Conservation (phyloP, 2,113 vertebrate species). For the Pseudopipra pipra region DNA sequence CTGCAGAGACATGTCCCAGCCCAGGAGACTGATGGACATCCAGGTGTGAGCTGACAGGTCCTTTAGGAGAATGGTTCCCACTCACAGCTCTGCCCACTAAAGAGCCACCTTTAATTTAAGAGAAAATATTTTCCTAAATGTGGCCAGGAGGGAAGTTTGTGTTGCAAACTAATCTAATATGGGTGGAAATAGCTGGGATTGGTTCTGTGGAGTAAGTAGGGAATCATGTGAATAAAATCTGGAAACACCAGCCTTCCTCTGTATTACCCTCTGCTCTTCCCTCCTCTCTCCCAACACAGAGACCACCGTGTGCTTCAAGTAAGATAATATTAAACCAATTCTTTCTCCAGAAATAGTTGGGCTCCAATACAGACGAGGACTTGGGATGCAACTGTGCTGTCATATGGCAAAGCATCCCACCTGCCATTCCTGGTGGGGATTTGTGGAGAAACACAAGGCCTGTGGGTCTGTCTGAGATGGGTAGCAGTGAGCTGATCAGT, state of each 20-base stretch:
- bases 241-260: neutral
- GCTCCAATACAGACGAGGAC: neutral
- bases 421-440: neutral
- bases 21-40: no score
- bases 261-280: neutral
- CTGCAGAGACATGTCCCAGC: no score
- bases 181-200: neutral
- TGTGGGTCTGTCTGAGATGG: neutral
- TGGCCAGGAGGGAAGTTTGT: no score
- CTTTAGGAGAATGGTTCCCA: no score
- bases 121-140: no score
- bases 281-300: neutral
- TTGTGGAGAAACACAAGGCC: neutral
- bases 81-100: no score
- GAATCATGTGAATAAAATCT: neutral
- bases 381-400: neutral
- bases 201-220: neutral
- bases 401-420: no score
- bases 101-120: no score
- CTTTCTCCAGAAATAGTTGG: neutral
- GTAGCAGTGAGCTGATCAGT: neutral
- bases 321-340: neutral
- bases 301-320: no score
- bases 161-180: no score
- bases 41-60: no score